Conservation (phyloP, 2,888 invertebrate genomes). For the Drosophila pullipes region DNA sequence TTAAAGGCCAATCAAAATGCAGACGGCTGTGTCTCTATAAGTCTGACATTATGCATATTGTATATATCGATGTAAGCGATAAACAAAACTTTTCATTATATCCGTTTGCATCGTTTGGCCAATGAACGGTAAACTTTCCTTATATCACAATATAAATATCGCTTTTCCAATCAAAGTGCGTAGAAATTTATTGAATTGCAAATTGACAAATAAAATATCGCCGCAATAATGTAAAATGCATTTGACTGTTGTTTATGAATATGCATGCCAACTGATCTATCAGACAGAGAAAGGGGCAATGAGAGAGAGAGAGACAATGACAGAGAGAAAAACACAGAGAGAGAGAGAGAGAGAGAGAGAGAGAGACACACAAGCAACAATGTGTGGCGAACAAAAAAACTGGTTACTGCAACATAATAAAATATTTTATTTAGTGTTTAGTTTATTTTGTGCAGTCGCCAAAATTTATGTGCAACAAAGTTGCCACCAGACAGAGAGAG, state of each 20-base stretch:
- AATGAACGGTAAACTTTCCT: constrained; percentile 76
- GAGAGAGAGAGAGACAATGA: background rate
- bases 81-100: constrained; percentile 66
- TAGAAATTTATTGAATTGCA: constrained; percentile 79
- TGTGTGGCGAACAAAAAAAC: constrained; percentile 64
- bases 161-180: constrained; percentile 62
- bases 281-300: background rate
- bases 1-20: constrained; percentile 75
- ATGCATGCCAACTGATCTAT: constrained; percentile 35
- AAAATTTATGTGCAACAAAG: constrained; percentile 70
- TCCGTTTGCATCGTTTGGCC: constrained; percentile 63
- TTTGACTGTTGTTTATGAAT: constrained; percentile 75
- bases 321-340: background rate
- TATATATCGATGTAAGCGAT: constrained; percentile 8
- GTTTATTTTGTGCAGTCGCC: constrained; percentile 68
- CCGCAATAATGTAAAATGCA: constrained; percentile 62
- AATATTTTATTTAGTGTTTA: constrained; percentile 82
- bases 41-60: constrained; percentile 22
- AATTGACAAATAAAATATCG: constrained; percentile 74
- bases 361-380: constrained; percentile 61
- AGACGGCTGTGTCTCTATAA: constrained; percentile 44
- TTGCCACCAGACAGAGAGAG: constrained; percentile 17
- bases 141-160: constrained; percentile 76
- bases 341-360: background rate
- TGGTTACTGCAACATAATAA: constrained; percentile 75